Evolutionary conservation across 2,113 vertebrate species (phyloP), one percentile per base, ranked within the genome.

Genomic region (Arenaria interpres): DNA sequence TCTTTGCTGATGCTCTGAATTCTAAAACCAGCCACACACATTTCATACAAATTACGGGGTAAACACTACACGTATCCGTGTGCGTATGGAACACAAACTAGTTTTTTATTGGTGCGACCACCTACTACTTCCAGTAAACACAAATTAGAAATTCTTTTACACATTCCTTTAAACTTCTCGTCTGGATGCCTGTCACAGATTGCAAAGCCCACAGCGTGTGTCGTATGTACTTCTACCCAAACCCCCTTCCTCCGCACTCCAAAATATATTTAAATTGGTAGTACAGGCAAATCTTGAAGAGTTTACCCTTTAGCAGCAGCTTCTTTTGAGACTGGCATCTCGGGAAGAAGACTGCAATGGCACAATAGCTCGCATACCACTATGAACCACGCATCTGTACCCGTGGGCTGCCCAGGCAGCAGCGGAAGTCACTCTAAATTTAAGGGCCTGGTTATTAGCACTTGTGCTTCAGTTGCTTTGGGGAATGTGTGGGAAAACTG

Each of bases 401-500:
- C 60, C 75, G 1, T 74, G 45, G 59, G 81, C 69, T 92, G 74
- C 48, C 80, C 72, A 7, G 5, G 62, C 28, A 74, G 69, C 85
- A 84, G 86, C n/a, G 81, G 69, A 96, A 96, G 82, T 87, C 87
- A 71, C 67, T 94, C 81, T 23, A 54, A n/a, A 88, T 96, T 69
- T 91, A 89, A 91, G 80, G 71, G 60, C 33, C 92, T 39, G 24
- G 62, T 76, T 85, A 94, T 91, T 91, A 95, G 75, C 46, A 78
- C 76, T 93, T 85, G 87, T 97, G 90, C 93, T 96, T 96, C 89
- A 92, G 54, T 96, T 95, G 86, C 93, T 95, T 90, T 76, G 77
- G 12, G 90, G 79, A 91, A 96, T 97, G 94, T 97, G 96, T 97
- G 97, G 97, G 97, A 97, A 97, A 97, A 94, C 62, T 90, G 86